Base-by-base conservation (phyloP, 2,113 vertebrate species). In the Malurus elegans region DNA sequence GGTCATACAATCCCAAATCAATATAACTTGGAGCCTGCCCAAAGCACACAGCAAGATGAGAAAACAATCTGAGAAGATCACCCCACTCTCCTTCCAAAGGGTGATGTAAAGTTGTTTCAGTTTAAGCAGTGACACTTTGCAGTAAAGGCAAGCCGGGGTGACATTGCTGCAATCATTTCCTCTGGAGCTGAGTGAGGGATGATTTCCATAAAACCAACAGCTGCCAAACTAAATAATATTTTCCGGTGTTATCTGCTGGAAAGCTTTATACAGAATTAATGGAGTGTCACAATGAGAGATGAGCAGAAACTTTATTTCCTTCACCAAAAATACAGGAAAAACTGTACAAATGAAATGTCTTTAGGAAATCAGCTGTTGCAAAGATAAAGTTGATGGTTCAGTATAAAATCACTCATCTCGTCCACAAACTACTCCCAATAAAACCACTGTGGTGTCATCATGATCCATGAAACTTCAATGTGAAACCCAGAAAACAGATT, bases 391-490 rank as follows among this genome's bases (percentile, higher is more conserved):
- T 40, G 70, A 51, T 51, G 14, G 76, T 75, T 38, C 26, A 18
- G 6, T 29, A 9, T 19, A 56, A 92, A 93, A 60, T 62, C 26
- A 26, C 21, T 65, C 18, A 21, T 40, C 17, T 50, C 1, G 0
- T 32, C 36, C 53, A 29, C 36, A 44, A n/a, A 57, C 32, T 36
- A 14, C 19, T 54, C 54, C 64, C 26, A 42, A 0, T 45, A 50
- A 93, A 89, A 71, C 12, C 0, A 0, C 87, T 18, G 6, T 3
- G 2, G 32, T 25, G 7, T 32, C 36, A 7, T 25, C 36, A 36
- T 1, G 8, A 34, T 40, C 24, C 8, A 34, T 5, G 4, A 32
- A 88, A 70, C 24, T 25, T 70, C 10, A 13, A 2, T 11, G 53
- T 24, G 25, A 71, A 86, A 45, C 19, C 8, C 57, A 75, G 61